These are phyloP conservation scores for Heliothis virescens DNA, from an alignment of 1,140 invertebrate genomes.

Conservation along the genomic window DNA sequence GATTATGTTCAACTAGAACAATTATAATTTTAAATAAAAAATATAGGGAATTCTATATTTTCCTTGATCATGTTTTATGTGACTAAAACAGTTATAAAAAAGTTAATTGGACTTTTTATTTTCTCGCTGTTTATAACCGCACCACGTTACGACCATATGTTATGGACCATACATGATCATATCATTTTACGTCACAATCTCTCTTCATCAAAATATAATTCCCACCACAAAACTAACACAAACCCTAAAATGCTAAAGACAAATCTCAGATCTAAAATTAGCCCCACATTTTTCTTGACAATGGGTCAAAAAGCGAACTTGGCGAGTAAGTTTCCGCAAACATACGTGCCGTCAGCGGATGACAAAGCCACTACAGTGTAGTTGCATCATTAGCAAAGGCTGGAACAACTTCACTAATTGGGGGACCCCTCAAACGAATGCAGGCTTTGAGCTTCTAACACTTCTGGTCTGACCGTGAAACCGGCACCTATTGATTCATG, in stretches of 20 bases:
- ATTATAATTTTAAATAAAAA: too few species aligned
- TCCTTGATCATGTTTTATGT: too few species aligned
- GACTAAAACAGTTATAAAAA: too few species aligned
- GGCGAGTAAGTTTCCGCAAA: slow-evolving; percentile 13
- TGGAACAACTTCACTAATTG: slow-evolving; percentile 53
- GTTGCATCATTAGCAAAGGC: slow-evolving; percentile 52
- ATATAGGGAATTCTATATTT: too few species aligned
- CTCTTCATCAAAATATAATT: not conserved
- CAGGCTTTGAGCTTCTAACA: slow-evolving; percentile 7
- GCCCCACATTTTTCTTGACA: slow-evolving; percentile 25
- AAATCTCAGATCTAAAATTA: slow-evolving; percentile 20
- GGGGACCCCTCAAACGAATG: slow-evolving; percentile 31
- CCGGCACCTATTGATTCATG: too few species aligned
- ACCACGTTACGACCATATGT: too few species aligned
- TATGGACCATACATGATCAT: too few species aligned
- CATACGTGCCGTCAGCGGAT: slow-evolving; percentile 37
- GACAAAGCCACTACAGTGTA: slow-evolving; percentile 48
- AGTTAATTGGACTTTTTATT: too few species aligned
- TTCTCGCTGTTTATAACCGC: too few species aligned
- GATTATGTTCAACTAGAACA: too few species aligned
- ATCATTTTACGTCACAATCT: too few species aligned
- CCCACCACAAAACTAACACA: not conserved
- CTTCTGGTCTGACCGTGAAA: not conserved
- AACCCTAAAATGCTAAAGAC: not conserved
- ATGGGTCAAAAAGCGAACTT: slow-evolving; percentile 27